Base-by-base conservation (phyloP, 2,797 vertebrate species). In the Eutrigla gurnardus region DNA sequence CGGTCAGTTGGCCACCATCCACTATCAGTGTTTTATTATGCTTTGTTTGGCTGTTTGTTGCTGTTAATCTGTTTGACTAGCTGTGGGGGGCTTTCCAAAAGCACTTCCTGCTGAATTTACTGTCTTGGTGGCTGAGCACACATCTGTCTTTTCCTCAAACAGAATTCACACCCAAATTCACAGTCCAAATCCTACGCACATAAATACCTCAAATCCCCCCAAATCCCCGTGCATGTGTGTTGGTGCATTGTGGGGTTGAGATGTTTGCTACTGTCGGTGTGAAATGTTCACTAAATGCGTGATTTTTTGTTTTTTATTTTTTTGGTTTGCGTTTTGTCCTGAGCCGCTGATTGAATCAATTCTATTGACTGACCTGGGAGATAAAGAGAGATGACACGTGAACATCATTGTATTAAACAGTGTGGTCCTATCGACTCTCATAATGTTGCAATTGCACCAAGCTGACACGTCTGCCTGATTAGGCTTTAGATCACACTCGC, bases 101-200 rank as follows among this genome's bases (percentile, higher is more conserved):
- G 75, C 86, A 80, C 87, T 86, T 89, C 75, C 75, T 49, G 32
- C 77, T 88, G 79, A 89, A 90, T 93, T 89, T 90, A 91, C 87
- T 74, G 89, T 93, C 86, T 92, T 92, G 88, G 88, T 93, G 88
- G 78, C 75, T 90, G 91, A 92, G 88, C 91, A 91, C 91, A 93
- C 93, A 93, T 93, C 93, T 94, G 93, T 92, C 91, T 89, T 91
- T 92, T 85, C 80, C 81, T 88, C 92, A 94, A 93, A 93, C 85
- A 92, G 70, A 82, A 86, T 82, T 88, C 78, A 81, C 77, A 88
- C 80, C 83, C 86, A 92, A 81, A 87, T 84, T 83, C 90, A 79
- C 65, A 72, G 73, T 84, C 71, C 78, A 85, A 86, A 82, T 85
- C 84, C 75, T 64, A 65, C 42, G 40, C 53, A 75, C 83, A 87